Evolutionary conservation across 2,797 vertebrate genomes (phyloP).

Genomic region (Epinephelus awoara): DNA sequence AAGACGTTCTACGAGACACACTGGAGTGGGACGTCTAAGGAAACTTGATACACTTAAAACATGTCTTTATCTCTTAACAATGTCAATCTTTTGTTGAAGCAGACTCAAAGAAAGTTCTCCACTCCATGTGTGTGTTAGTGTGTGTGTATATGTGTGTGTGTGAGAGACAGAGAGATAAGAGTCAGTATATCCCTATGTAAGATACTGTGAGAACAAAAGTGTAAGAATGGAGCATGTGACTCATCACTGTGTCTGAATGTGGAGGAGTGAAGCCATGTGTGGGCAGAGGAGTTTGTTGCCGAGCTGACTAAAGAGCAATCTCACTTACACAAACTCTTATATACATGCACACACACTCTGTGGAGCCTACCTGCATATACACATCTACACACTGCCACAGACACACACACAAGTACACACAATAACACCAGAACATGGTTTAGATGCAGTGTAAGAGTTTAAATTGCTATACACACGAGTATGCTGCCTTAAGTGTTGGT

Average conservation of each 20-base stretch:
- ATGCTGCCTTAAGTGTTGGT: neutral
- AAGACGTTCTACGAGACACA: conserved; percentile 7
- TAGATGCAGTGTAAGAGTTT: neutral
- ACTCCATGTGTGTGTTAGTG: neutral
- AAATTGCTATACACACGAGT: neutral
- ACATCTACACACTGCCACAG: conserved; percentile 4
- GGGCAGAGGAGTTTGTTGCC: conserved; percentile 84
- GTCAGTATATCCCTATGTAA: conserved; percentile 77
- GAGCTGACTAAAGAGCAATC: conserved; percentile 81
- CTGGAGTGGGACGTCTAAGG: conserved; percentile 5
- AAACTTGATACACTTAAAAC: conserved; percentile 35
- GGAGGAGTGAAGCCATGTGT: conserved; percentile 87
- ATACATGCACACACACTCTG: conserved; percentile 36
- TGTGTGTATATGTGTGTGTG: conserved; percentile 23
- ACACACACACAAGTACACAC: neutral
- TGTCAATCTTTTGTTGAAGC: conserved; percentile 28
- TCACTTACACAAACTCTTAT: conserved; percentile 70
- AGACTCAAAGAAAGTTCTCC: conserved; percentile 35
- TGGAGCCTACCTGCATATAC: conserved; percentile 11
- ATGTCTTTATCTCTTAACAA: conserved; percentile 11
- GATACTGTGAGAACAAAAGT: conserved; percentile 82
- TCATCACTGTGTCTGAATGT: conserved; percentile 85
- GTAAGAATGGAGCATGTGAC: conserved; percentile 86
- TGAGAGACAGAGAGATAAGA: conserved; percentile 58
- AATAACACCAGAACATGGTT: neutral